phyloP scores from a whole-genome alignment of 2,797 vertebrate genomes.

The Danio kyathit region DNA sequence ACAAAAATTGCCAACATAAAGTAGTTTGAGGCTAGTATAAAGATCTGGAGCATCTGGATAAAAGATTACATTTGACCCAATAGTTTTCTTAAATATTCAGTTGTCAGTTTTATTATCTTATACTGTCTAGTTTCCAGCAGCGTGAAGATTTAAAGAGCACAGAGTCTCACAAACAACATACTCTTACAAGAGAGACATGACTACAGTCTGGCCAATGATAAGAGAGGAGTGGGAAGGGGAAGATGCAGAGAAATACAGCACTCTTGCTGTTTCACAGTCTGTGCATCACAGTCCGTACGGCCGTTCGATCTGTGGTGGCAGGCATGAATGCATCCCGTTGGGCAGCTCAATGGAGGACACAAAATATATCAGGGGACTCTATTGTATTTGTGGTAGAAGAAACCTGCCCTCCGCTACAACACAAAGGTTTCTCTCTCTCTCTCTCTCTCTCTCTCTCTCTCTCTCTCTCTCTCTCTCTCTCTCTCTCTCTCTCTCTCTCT shows the following conservation, averaged over 20 bases:
- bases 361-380: slow-evolving; percentile 22
- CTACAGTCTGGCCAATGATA: not conserved
- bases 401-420: not conserved
- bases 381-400: slow-evolving; percentile 42
- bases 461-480: not conserved
- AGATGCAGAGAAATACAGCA: slow-evolving; percentile 8
- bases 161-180: not conserved
- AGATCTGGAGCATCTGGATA: too few relatives aligned
- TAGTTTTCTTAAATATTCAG: not conserved
- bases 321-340: not conserved
- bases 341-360: slow-evolving; percentile 12
- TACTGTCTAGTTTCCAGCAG: not conserved
- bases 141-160: not conserved
- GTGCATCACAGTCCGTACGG: slow-evolving; percentile 5
- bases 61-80: too few relatives aligned
- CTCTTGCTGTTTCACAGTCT: slow-evolving; percentile 9
- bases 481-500: not conserved
- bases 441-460: slow-evolving; percentile 1
- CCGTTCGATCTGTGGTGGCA: slow-evolving; percentile 15
- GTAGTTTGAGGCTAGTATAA: too few relatives aligned
- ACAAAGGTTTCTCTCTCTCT: not conserved
- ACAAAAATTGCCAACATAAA: too few relatives aligned
- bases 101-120: too few relatives aligned
- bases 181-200: not conserved
- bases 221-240: not conserved